Evolutionary conservation across 2,113 vertebrate genomes (phyloP).

Genomic region (Carassius auratus): DNA sequence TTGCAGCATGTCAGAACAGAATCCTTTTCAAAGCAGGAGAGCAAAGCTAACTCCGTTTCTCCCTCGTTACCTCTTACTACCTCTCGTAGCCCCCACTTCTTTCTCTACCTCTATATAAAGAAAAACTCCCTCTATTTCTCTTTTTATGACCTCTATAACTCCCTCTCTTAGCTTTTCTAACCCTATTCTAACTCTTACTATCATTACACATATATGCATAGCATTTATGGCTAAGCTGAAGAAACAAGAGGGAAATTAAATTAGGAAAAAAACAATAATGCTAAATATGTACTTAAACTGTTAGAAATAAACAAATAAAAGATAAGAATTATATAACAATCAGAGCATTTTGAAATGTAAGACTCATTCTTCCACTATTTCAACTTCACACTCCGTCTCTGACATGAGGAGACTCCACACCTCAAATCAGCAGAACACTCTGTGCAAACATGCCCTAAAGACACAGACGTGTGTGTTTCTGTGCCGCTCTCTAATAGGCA

Average conservation of each 20-base stretch:
- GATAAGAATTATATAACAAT: neutral
- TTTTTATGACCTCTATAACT: neutral
- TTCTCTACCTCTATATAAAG: neutral
- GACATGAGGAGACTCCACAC: constrained; percentile 15
- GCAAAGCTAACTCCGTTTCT: constrained; percentile 2
- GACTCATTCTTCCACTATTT: neutral
- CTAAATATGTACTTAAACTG: neutral
- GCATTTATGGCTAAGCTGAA: neutral
- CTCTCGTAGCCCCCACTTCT: neutral
- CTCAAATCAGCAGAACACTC: constrained; percentile 7
- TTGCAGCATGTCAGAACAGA: constrained; percentile 46
- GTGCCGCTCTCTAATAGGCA: neutral
- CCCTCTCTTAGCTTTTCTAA: neutral
- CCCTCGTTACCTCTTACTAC: neutral
- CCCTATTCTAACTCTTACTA: neutral
- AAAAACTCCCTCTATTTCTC: neutral
- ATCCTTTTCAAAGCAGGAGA: constrained; percentile 11
- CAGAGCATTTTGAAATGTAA: neutral
- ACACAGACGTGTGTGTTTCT: neutral
- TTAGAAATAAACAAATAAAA: neutral
- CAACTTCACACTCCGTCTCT: neutral
- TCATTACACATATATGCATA: neutral
- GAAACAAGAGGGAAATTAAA: neutral
- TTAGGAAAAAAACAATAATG: neutral
- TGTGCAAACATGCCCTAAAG: constrained; percentile 27